A percentile compares a stretch with the other conserved stretches of the same genome.
Conservation (phyloP, 64 coral and sea anemone species). For the Dendronephthya gigantea region DNA sequence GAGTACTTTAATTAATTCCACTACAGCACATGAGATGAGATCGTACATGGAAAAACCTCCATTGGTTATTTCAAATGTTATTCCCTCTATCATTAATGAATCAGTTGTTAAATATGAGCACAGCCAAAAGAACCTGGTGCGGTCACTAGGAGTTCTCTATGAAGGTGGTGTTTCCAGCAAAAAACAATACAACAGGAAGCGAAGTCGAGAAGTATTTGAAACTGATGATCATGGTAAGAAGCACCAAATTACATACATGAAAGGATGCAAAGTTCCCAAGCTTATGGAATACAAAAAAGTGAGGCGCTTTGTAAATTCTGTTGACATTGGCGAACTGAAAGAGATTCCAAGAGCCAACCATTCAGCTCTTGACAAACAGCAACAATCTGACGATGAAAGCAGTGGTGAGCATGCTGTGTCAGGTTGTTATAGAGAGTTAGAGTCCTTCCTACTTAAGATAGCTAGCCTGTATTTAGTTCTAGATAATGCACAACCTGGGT, state of each 20-base stretch:
- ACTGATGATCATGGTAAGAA: neutral
- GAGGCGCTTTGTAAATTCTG: neutral
- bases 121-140: neutral
- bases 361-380: too few species aligned
- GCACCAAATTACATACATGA: neutral
- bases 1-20: neutral
- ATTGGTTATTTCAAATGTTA: neutral
- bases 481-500: too few species aligned
- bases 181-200: neutral
- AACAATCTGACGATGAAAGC: too few species aligned
- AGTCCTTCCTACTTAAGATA: too few species aligned
- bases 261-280: neutral
- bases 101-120: neutral
- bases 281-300: neutral
- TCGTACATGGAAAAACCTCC: neutral
- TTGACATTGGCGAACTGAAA: neutral
- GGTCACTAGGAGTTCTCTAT: neutral
- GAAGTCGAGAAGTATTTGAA: neutral
- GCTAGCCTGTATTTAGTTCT: too few species aligned
- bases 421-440: too few species aligned
- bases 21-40: neutral
- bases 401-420: too few species aligned
- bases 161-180: neutral
- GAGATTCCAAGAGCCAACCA: neutral
- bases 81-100: neutral